Base-by-base conservation (phyloP, 2,113 vertebrate genomes). In the Thinocorus orbignyianus region DNA sequence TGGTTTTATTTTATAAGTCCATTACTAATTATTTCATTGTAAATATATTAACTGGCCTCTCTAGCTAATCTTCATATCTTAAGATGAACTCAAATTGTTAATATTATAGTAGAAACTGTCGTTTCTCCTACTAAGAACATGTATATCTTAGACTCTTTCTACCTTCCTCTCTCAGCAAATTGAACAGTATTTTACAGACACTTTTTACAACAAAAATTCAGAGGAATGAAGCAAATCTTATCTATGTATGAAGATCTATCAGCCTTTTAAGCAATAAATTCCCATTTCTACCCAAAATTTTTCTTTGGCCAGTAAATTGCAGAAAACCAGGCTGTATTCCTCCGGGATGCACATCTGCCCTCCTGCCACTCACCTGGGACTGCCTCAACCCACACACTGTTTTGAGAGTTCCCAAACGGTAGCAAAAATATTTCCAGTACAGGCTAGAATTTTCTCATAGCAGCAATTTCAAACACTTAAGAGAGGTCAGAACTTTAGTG, bases 381-480 rank as follows among this genome's bases (percentile, higher is more conserved):
- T 65, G 62, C 54, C 51, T 4, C 64, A n/a, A 10, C 23, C 28
- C 57, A 11, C 11, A 0, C 0, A 9, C 4, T 24, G 2, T 20
- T 33, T 17, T 9, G 11, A 58, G 55, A 64, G 20, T 1, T 74
- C 71, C 30, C 25, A 46, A 35, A n/a, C 9, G 17, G 24, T 5
- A 70, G 1, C 2, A 33, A 42, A 65, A 88, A 26, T 8, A 71
- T 26, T 66, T 35, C 37, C 73, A 88, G 72, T 25, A 14, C 6
- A 14, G 9, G n/a, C 14, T 2, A 57, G 22, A 48, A 41, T 31
- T 65, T 10, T 66, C 31, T 35, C 37, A 10, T 11, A 11, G 52
- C 4, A 39, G 17, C 8, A 61, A 22, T 10, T 28, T 70, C 72
- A 73, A 72, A 81, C 20, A 65, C 41, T 31, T 20, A 4, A 26